Evolutionary conservation across 2,113 vertebrate genomes (phyloP).

Genomic region (Macaca nemestrina): DNA sequence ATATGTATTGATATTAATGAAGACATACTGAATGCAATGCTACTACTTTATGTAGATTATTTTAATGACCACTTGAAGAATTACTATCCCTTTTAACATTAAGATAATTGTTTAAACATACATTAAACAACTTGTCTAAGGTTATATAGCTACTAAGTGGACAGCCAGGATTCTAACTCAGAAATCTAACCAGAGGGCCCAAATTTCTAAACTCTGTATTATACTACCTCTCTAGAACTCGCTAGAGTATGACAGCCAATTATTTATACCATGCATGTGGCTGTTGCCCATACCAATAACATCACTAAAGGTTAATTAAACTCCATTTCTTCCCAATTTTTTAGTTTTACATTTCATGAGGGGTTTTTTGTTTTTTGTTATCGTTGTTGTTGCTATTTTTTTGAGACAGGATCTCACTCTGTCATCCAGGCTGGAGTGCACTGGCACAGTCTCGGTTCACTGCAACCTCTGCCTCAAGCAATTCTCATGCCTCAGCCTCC

Average conservation of each 20-base stretch:
- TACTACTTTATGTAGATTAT: not conserved
- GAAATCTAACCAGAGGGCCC: not conserved
- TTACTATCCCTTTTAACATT: not conserved
- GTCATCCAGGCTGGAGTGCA: too few relatives aligned
- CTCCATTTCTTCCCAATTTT: not conserved
- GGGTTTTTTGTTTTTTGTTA: too few relatives aligned
- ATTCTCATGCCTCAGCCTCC: too few relatives aligned
- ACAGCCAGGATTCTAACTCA: not conserved
- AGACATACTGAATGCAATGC: not conserved
- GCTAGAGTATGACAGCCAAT: not conserved
- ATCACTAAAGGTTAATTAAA: not conserved
- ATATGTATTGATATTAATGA: slow-evolving; percentile 17
- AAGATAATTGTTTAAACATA: slow-evolving; percentile 26
- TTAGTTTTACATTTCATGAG: not conserved
- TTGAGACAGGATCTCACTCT: too few relatives aligned
- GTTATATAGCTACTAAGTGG: not conserved
- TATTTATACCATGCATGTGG: not conserved
- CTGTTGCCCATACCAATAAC: not conserved
- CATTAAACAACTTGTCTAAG: not conserved
- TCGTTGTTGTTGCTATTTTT: too few relatives aligned
- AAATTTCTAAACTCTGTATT: not conserved
- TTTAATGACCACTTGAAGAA: not conserved
- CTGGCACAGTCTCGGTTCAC: too few relatives aligned
- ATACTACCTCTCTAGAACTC: not conserved
- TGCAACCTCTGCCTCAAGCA: too few relatives aligned